Evolutionary conservation across 2,888 invertebrate species (phyloP).

Genomic region (Coenonympha glycerion): DNA sequence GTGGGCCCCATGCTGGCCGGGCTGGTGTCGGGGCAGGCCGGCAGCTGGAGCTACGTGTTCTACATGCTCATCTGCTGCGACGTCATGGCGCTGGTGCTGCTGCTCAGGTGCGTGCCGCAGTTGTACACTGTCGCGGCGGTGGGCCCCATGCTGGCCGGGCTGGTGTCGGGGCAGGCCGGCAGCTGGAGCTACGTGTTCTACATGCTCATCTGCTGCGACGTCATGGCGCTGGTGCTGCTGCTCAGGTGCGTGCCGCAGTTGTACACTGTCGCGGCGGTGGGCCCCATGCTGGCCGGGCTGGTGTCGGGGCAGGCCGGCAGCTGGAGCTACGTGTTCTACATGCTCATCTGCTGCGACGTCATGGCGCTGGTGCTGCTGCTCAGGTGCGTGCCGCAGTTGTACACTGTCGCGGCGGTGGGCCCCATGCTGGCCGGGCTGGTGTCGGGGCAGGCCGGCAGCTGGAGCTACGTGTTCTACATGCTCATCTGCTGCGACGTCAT

Average conservation of each 20-base stretch:
- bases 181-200: slow-evolving; percentile 91
- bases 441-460: slow-evolving; percentile 77
- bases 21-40: slow-evolving; percentile 79
- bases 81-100: slow-evolving; percentile 83
- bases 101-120: no score
- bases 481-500: slow-evolving; percentile 88
- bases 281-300: slow-evolving; percentile 91
- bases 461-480: slow-evolving; percentile 94
- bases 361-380: slow-evolving; percentile 82
- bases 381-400: no score
- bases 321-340: slow-evolving; percentile 92
- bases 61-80: slow-evolving; percentile 92
- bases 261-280: slow-evolving; percentile 85
- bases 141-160: slow-evolving; percentile 91
- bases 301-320: slow-evolving; percentile 78
- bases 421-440: slow-evolving; percentile 91
- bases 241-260: no score
- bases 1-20: slow-evolving; percentile 93
- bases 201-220: slow-evolving; percentile 90
- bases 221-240: slow-evolving; percentile 84
- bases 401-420: slow-evolving; percentile 86
- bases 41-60: slow-evolving; percentile 89
- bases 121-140: slow-evolving; percentile 84
- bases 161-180: slow-evolving; percentile 79
- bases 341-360: slow-evolving; percentile 90